Conservation (phyloP, 2,888 invertebrate species). For the Cylloceria caligata region DNA sequence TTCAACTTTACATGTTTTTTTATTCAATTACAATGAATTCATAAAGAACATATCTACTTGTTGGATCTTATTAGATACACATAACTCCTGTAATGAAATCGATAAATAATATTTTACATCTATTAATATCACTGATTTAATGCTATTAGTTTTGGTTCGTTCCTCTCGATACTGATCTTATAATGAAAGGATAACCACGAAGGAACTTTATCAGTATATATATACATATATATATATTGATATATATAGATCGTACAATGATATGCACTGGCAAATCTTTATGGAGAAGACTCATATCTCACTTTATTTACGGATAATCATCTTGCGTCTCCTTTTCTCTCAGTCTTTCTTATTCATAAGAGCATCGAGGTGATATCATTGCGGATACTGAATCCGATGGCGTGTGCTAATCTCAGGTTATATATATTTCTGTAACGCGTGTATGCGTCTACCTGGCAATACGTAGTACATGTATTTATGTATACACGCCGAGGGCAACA, state of each 20-base stretch:
- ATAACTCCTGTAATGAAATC: neutral
- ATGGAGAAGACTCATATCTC: conserved; percentile 48
- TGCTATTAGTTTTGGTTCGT: conserved; percentile 37
- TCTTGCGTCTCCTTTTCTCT: conserved; percentile 43
- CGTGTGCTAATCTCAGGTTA: conserved; percentile 62
- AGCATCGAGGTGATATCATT: conserved; percentile 46
- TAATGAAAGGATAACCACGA: conserved; percentile 18
- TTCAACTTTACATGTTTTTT: too few species aligned
- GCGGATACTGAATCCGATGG: conserved; percentile 44
- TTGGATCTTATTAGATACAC: too few species aligned
- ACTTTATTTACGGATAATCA: conserved; percentile 63
- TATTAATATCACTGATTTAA: conserved; percentile 32
- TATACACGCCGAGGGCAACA: conserved; percentile 51
- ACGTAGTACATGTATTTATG: conserved; percentile 55
- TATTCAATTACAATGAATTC: too few species aligned
- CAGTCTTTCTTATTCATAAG: conserved; percentile 17
- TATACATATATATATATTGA: conserved; percentile 8
- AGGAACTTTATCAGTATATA: conserved; percentile 12
- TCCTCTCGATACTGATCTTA: conserved; percentile 39
- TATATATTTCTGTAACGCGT: conserved; percentile 12
- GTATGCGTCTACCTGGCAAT: conserved; percentile 11
- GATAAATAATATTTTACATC: conserved; percentile 15
- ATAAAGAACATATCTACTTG: too few species aligned
- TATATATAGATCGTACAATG: neutral
- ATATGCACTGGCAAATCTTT: conserved; percentile 23